Conservation (phyloP, 2,888 invertebrate species). For the Ecdyonurus torrentis region DNA sequence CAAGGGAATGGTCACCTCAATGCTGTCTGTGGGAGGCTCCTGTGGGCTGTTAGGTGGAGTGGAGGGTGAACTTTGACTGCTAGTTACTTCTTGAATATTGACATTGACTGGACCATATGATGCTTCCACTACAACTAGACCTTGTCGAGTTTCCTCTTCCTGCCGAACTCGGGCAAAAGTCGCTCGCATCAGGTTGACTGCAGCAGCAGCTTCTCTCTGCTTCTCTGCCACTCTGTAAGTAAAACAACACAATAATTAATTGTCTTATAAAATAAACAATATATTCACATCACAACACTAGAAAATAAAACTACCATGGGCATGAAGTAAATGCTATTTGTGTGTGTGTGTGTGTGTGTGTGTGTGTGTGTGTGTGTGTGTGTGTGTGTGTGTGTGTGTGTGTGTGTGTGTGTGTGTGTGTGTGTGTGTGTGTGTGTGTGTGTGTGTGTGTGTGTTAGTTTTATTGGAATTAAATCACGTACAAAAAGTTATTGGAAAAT, state of each 20-base stretch:
- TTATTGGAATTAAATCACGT: too few species aligned
- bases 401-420: too few species aligned
- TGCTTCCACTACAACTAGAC: constrained; percentile 72
- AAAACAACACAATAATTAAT: constrained; percentile 7
- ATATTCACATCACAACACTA: constrained; percentile 4
- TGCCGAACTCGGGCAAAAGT: constrained; percentile 67
- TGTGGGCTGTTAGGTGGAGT: constrained; percentile 14
- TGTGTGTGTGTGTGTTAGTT: too few species aligned
- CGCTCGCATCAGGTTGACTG: constrained; percentile 79
- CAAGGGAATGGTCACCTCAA: constrained; percentile 87
- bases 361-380: too few species aligned
- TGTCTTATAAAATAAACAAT: too few species aligned
- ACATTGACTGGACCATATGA: constrained; percentile 40
- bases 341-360: too few species aligned
- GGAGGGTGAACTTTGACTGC: constrained; percentile 6
- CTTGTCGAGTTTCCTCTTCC: constrained; percentile 66
- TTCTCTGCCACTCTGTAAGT: constrained; percentile 50
- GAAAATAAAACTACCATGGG: background rate
- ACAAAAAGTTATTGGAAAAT: too few species aligned
- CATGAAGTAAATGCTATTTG: too few species aligned
- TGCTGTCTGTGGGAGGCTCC: constrained; percentile 35
- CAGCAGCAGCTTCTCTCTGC: constrained; percentile 67
- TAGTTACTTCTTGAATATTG: constrained; percentile 5
- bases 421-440: too few species aligned
- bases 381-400: too few species aligned